Percentiles rank a stretch among this genome's conserved stretches.
Conservation (phyloP, 2,113 vertebrate species). For the Apodemus speciosus region DNA sequence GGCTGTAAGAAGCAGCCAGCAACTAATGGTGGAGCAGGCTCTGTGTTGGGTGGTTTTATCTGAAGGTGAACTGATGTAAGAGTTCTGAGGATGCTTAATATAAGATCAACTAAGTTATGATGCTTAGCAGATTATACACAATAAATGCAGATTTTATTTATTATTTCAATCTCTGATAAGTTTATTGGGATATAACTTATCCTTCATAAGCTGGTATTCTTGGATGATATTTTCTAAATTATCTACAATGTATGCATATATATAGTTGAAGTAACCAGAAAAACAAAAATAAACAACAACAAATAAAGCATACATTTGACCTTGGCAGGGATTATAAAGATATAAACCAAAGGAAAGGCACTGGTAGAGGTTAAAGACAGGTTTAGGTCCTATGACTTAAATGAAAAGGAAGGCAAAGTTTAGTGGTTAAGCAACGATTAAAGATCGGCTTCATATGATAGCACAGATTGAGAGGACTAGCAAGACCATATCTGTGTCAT, state of each 20-base stretch:
- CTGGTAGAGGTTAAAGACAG: neutral
- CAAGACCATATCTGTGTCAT: too few relatives aligned
- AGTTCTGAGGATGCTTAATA: neutral
- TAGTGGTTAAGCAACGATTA: neutral
- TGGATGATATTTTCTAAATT: constrained; percentile 9
- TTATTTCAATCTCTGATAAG: neutral
- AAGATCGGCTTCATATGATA: neutral
- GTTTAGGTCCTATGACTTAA: neutral
- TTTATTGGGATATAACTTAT: neutral
- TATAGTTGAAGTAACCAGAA: neutral
- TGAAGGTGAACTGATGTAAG: neutral
- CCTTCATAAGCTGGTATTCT: neutral
- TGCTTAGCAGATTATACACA: neutral
- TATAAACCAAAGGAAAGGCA: neutral
- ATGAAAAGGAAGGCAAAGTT: neutral
- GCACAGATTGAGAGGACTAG: too few relatives aligned
- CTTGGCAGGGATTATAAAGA: constrained; percentile 16
- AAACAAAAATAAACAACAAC: neutral
- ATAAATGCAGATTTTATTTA: neutral
- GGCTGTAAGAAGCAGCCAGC: neutral
- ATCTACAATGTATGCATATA: neutral
- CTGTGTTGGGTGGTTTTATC: neutral
- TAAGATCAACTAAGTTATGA: neutral
- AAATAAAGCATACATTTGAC: neutral
- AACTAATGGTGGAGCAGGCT: neutral